Base-by-base conservation (phyloP, 1,140 invertebrate species). In the Drosophila orena region DNA sequence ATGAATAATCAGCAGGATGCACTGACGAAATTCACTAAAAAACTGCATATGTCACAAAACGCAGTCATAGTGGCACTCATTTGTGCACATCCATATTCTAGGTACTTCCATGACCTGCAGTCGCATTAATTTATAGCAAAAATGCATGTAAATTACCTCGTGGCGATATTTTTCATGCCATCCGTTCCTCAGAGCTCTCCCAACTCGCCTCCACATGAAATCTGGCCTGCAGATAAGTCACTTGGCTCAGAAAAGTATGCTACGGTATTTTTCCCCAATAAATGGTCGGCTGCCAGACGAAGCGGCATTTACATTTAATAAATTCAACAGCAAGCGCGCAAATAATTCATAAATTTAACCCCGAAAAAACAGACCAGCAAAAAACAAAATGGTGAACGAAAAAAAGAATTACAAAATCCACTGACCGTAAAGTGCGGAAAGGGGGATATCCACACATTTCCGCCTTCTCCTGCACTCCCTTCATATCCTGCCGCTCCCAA, bases 321-420 rank as follows among this genome's bases (percentile, higher is more conserved):
- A 81, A 84, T 84, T 78, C 64, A 64, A 80, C 68, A 37, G 62
- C 73, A 73, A 80, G 37, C 37, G 71, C 53, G 66, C 80, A 84
- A 84, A 84, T 81, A 84, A 79, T 81, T 81, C 70, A 84, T 79
- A 84, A 84, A 81, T 78, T 81, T 75, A 52, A 59, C 56, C 64
- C 66, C 30, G 0, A 34, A 49, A 60, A 69, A 43, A 54, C 66
- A 30, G 50, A 65, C 47, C 47, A 47, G 49, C 47, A 34, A 44
- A 60, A 69, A 38, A 65, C 49, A 56, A 47, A 57, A 56, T 17
- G 34, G 30, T 34, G 37, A 24, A 30, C 46, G 35, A 27, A 27
- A 30, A 40, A 24, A 42, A 46, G 46, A 49, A 34, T 20, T 22
- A 44, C n/a, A 61, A 70, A 75, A 76, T 49, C 34, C 62, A 66